Evolutionary conservation across 2,888 invertebrate species (phyloP).

Genomic region (Cyclophora albipunctata): DNA sequence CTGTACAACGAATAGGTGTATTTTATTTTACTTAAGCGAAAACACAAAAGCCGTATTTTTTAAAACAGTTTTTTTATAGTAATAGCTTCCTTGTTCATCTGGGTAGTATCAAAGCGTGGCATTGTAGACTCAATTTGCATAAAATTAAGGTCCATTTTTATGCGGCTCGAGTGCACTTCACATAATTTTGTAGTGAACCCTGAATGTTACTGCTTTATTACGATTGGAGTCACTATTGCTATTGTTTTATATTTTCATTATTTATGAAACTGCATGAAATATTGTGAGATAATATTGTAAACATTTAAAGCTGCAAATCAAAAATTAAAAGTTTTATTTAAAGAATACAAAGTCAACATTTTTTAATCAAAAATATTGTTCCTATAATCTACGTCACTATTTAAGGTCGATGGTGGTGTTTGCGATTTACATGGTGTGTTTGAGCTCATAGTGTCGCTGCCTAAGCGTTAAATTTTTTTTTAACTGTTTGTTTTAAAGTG

Average conservation of each 20-base stretch:
- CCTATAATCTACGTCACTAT: too few species aligned
- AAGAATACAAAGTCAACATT: too few species aligned
- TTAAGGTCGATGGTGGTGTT: too few species aligned
- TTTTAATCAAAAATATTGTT: too few species aligned
- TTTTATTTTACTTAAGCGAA: slow-evolving; percentile 12
- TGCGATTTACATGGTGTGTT: too few species aligned
- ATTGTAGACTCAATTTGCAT: slow-evolving; percentile 15
- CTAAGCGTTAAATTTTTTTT: too few species aligned
- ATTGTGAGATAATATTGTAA: too few species aligned
- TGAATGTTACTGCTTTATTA: slow-evolving; percentile 23
- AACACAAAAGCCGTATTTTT: slow-evolving; percentile 21
- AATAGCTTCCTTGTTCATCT: slow-evolving; percentile 21
- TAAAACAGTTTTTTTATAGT: slow-evolving; percentile 17
- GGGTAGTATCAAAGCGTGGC: slow-evolving; percentile 1
- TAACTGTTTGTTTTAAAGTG: too few species aligned
- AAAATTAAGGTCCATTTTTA: slow-evolving; percentile 14
- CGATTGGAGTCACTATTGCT: slow-evolving; percentile 14
- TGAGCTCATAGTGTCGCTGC: too few species aligned
- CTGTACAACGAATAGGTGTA: slow-evolving; percentile 3
- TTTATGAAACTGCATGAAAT: too few species aligned
- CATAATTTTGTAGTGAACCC: slow-evolving; percentile 20
- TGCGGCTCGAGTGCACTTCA: slow-evolving; percentile 5
- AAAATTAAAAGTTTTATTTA: too few species aligned
- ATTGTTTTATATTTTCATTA: neutral
- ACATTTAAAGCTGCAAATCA: too few species aligned